Evolutionary conservation across 1,140 invertebrate genomes (phyloP).

Genomic region (Battus philenor): DNA sequence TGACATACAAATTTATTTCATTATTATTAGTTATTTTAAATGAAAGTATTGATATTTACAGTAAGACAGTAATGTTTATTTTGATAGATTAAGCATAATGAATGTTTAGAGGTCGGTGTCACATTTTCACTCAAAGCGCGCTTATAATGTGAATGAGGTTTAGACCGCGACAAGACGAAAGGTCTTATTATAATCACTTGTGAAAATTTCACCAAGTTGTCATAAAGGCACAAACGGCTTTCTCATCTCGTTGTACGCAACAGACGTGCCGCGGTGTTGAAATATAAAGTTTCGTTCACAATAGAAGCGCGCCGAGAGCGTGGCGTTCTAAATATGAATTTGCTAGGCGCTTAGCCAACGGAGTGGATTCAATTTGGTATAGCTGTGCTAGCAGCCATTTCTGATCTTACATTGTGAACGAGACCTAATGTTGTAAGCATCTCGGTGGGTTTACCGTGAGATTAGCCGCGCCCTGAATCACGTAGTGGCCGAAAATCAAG

Average conservation of each 20-base stretch:
- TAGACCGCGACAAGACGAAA: slow-evolving; percentile 11
- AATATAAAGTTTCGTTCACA: slow-evolving; percentile 1
- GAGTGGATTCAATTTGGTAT: no score
- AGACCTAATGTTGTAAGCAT: no score
- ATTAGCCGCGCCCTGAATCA: slow-evolving; percentile 14
- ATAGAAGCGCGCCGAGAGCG: no score
- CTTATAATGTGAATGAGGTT: slow-evolving; percentile 2
- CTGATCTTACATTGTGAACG: no score
- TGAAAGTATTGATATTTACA: no score
- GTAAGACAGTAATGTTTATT: no score
- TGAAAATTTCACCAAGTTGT: slow-evolving; percentile 15
- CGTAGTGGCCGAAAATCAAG: slow-evolving; percentile 13
- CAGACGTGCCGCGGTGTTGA: slow-evolving; percentile 13
- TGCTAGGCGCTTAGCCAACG: no score
- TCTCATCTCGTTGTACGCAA: slow-evolving; percentile 13
- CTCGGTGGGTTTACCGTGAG: slow-evolving; percentile 5
- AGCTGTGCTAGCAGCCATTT: no score
- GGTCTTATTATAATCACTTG: slow-evolving; percentile 17
- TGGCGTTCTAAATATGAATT: no score
- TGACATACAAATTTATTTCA: no score
- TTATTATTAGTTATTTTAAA: no score
- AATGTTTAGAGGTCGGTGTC: slow-evolving; percentile 5
- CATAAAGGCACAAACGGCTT: slow-evolving; percentile 13
- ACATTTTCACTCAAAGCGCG: slow-evolving; percentile 9
- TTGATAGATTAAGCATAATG: no score